Evolutionary conservation across 2,113 vertebrate genomes (phyloP), one percentile per base, ranked within the genome.

Genomic region (Osmerus mordax): DNA sequence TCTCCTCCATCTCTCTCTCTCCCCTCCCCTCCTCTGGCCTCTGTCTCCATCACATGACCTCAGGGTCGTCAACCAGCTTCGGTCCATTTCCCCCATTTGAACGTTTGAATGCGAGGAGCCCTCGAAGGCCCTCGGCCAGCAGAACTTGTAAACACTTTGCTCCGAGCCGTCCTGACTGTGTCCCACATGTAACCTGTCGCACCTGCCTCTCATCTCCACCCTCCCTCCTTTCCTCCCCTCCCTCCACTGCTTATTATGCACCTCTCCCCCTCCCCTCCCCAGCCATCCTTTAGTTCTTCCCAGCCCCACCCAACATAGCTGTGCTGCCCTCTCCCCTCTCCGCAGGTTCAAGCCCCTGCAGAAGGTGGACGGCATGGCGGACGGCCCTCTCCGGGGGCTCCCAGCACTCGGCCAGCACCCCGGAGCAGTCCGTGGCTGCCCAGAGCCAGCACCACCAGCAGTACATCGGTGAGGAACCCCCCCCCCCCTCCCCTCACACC

Each of bases 371-470:
- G 94, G 94, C 14, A 86, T 94, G 77, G 90, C 94, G 12, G 95
- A 98, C 72, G 90, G 89, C 1, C 1, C 78, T 94, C 2, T 87
- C 92, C 36, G 94, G 93, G 16, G 91, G 92, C 72, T 92, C 87
- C 78, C 91, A 93, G 23, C 93, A 96, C 79, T 89, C 86, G 19
- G 77, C 88, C 68, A 93, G 88, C 86, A 92, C 95, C 0, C 94
- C 96, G 0, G 97, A 99, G 88, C 96, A 98, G 72, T 95, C 96
- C 0, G 91, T 95, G 36, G 96, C 95, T 0, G 92, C 95, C 4
- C 97, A 99, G 80, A 96, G 94, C 80, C 97, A 98, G 67, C 96
- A 98, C 61, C 97, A 99, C 85, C 97, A 97, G 89, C 97, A 99
- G 78, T 99, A 96, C 89, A 97, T 99, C 28, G 96, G 97, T 99